Evolutionary conservation across 2,888 invertebrate species (phyloP), one percentile per base, ranked within the genome.

Genomic region (Conchocele bisecta): DNA sequence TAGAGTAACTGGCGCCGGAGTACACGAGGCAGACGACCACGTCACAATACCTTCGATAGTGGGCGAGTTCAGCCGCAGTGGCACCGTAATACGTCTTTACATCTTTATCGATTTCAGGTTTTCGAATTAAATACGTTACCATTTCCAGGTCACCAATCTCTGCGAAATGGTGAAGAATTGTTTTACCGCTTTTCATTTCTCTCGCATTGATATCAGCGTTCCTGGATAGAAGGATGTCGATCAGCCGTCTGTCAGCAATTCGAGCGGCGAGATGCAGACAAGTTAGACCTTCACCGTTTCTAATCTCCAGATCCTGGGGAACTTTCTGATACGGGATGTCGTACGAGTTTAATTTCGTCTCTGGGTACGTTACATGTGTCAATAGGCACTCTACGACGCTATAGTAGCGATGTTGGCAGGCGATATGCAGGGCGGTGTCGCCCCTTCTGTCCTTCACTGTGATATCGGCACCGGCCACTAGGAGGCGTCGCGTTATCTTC

Each of bases 351-450:
- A 0, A 79, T 39, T 82, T 67, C 9, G 86, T 91, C 56, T 85
- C 85, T 22, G 63, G 46, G 17, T 81, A 73, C 17, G 51, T 61
- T 2, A 87, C 73, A 3, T 89, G 89, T 0, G 92, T 93, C 2
- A 95, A 94, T 50, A 98, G 92, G 0, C 95, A 95, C 83, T 94
- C 93, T 9, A 96, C 94, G 87, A 95, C 95, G 39, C 94, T 93
- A 33, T 94, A 85, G 88, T 95, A 94, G 7, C 95, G 95, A 20
- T 93, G 92, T 69, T 93, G 92, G 66, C 95, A 95, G 0, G 97
- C 97, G 67, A 97, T 92, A 90, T 98, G 98, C 11, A 98, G 91
- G 0, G 97, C 94, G 0, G 97, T 97, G 89, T 97, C 96, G 4
- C 97, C 97, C 69, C 93, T 92, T 59, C 93, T 91, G 88, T 97